Conservation (phyloP, 2,797 vertebrate species). For the Coilia nasus region DNA sequence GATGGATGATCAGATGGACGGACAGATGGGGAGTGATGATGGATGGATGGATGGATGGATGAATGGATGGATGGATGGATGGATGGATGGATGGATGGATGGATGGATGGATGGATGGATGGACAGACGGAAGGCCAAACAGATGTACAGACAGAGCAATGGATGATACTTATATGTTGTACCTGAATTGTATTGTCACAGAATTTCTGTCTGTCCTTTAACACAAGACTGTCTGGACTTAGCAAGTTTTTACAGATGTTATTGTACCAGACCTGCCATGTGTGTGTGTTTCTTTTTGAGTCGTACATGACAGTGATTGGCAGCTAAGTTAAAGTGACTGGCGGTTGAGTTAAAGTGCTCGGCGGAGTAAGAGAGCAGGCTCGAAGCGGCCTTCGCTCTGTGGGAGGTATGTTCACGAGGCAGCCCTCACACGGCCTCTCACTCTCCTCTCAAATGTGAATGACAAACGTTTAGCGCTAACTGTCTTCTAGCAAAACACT, state of each 20-base stretch:
- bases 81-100: no score
- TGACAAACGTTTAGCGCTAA: neutral
- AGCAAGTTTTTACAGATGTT: neutral
- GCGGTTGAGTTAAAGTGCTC: neutral
- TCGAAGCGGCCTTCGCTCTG: neutral
- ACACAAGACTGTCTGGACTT: neutral
- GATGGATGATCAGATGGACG: neutral
- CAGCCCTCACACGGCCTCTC: neutral
- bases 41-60: no score
- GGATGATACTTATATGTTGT: neutral
- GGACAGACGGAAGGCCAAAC: no score
- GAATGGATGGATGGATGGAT: no score
- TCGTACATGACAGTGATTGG: neutral
- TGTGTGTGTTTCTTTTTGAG: neutral
- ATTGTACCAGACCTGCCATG: neutral
- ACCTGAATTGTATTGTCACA: neutral
- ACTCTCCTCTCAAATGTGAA: neutral
- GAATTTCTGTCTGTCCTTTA: neutral
- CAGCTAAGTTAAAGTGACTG: constrained; percentile 2
- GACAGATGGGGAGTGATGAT: no score
- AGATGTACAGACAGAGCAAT: no score
- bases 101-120: no score
- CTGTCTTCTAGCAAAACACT: neutral
- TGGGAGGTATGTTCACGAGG: neutral
- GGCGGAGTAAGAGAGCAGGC: neutral